Base-by-base conservation (phyloP, 1,140 invertebrate genomes). In the Drosophila punjabiensis region DNA sequence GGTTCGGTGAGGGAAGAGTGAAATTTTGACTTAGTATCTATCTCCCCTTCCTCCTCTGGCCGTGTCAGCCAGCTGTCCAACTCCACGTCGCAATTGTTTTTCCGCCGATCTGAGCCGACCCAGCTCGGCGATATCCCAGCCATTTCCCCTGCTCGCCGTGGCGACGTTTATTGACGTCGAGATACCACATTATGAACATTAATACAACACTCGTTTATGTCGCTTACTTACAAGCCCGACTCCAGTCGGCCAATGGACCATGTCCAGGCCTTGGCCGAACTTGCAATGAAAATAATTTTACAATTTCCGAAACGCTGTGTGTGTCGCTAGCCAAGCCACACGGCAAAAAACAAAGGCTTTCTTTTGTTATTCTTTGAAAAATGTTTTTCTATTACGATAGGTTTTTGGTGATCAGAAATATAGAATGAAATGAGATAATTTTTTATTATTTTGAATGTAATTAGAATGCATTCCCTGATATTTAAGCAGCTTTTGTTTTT, bases 151-250 rank as follows among this genome's bases (percentile, higher is more conserved):
- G 32, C 48, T 50, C 39, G 55, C 14, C 37, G 56, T 73, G 80
- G 82, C 90, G 90, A 92, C 90, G 90, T 92, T 92, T 92, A 92
- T 92, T 92, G 90, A 92, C 90, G 90, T 92, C 76, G 85, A 81
- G 85, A 92, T 92, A 92, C 90, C 90, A 92, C 90, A 91, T 92
- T 92, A 92, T 92, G 90, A 92, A 92, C 90, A 92, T 92, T 92
- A 92, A 92, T 89, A 84, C 90, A 92, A 92, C 90, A 92, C 90
- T 87, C 90, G 85, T 92, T 92, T 92, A 92, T 82, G 90, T 84
- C 86, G 90, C 85, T 90, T 92, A 90, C 90, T 89, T 92, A 92
- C 90, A 92, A 90, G 79, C 63, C 67, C 30, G 30, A 52, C 65
- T 64, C 65, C 41, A 37, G 41, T 47, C 59, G 41, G 62, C 59